Evolutionary conservation across 2,888 invertebrate genomes (phyloP), one percentile per base, ranked within the genome.

Genomic region (Seira musarum): DNA sequence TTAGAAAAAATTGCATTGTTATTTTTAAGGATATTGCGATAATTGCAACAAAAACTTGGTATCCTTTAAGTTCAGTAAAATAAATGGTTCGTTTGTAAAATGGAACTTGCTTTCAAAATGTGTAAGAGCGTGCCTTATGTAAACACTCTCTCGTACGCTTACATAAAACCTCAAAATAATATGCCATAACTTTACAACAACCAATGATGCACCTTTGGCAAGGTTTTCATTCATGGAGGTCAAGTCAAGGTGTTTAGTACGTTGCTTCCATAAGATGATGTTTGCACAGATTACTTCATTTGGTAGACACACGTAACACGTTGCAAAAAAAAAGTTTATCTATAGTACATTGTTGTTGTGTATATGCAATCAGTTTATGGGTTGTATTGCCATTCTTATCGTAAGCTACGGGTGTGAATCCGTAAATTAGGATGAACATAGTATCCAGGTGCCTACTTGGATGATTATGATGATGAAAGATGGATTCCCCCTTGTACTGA

Each of bases 241-340:
- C 80, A 82, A 71, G 80, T 76, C 82, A 82, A 82, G 82, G 82
- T 80, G 79, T 35, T 79, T 69, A 67, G 82, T 79, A 64, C 82
- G 74, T 82, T 82, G 75, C 71, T 78, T 79, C 77, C 78, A 49
- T 71, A 71, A 64, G 67, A 25, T 53, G 53, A 30, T 53, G 53
- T 53, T 53, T 53, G 53, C 53, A 53, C 53, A 53, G 53, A 53
- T 53, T 53, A 53, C 53, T 53, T 53, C n/a, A 53, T 53, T 53
- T 13, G 6, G 17, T 13, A 13, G 53, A 8, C 30, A 5, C 30
- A 53, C 3, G 53, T 53, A 53, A n/a, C 53, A 53, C 13, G n/a
- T n/a, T 53, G 53, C n/a, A n/a, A 17, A n/a, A 53, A 53, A 53
- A 53, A 53, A 3, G 3, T 2, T 17, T 53, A 53, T 53, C 53